These are phyloP conservation scores for Echinometra lucunter DNA, from an alignment of 53 echinoderm and acorn worm genomes.

Conservation along the genomic window DNA sequence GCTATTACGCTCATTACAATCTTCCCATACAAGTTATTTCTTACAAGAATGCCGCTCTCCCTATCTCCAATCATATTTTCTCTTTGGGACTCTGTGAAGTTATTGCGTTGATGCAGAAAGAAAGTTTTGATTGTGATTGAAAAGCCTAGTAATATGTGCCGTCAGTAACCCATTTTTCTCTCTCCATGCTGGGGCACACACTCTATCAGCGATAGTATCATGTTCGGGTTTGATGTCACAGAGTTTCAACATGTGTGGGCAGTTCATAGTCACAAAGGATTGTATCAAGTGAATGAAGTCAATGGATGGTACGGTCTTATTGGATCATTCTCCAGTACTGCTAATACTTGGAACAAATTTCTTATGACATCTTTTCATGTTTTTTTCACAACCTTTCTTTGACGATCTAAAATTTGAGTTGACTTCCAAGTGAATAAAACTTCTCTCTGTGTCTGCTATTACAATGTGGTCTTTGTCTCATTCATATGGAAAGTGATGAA, in stretches of 20 bases:
- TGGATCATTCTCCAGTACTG: neutral
- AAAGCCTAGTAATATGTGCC: constrained; percentile 28
- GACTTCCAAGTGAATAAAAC: neutral
- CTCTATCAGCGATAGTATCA: constrained; percentile 47
- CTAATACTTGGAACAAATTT: neutral
- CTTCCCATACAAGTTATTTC: constrained; percentile 47
- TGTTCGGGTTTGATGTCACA: constrained; percentile 35
- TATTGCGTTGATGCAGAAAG: constrained; percentile 65
- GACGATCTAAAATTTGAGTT: neutral
- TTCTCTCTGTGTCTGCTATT: neutral
- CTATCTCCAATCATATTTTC: constrained; percentile 16
- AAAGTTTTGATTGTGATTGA: constrained; percentile 68
- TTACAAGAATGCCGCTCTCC: constrained; percentile 52
- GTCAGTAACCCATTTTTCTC: constrained; percentile 48
- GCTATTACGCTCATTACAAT: constrained; percentile 63
- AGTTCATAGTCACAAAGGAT: neutral
- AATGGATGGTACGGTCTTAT: neutral
- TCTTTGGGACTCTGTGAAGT: neutral
- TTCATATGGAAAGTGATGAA: neutral
- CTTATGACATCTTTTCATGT: neutral
- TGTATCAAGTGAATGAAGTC: neutral
- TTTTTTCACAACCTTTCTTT: constrained; percentile 25
- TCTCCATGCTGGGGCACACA: neutral
- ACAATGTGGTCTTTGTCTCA: neutral
- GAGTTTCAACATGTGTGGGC: constrained; percentile 61